phyloP scores from a whole-genome alignment of 2,797 vertebrate species.

The Megalops cyprinoides region DNA sequence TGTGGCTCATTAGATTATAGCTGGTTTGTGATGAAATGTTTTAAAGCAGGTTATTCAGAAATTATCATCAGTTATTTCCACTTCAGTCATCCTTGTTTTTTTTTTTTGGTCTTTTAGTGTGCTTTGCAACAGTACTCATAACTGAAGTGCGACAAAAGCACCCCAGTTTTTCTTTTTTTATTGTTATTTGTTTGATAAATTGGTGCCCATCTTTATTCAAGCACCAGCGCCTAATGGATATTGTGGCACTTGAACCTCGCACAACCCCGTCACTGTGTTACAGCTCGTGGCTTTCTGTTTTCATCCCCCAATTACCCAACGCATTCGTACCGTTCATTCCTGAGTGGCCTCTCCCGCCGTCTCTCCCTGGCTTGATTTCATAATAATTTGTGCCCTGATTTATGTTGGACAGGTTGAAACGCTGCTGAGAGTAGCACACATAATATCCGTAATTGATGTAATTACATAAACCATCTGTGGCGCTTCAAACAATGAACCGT shows the following conservation, averaged over 20 bases:
- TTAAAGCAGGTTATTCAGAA: background rate
- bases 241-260: background rate
- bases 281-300: background rate
- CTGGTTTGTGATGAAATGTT: background rate
- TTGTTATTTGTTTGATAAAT: background rate
- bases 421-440: conserved; percentile 36
- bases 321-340: conserved; percentile 24
- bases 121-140: background rate
- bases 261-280: background rate
- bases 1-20: conserved; percentile 7
- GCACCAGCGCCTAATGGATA: background rate
- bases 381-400: conserved; percentile 44
- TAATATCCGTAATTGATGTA: conserved; percentile 54
- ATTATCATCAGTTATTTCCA: background rate
- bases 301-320: conserved; percentile 12
- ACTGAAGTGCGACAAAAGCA: background rate
- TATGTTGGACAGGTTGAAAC: conserved; percentile 46
- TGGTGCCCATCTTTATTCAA: conserved; percentile 6
- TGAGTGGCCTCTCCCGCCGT: conserved; percentile 11
- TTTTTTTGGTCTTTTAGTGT: background rate
- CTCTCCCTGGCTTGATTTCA: conserved; percentile 34
- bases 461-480: conserved; percentile 48
- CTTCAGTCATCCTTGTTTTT: background rate
- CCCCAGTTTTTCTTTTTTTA: background rate
- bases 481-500: conserved; percentile 43